Conservation (phyloP, 2,888 invertebrate species). For the Troilus luridus region DNA sequence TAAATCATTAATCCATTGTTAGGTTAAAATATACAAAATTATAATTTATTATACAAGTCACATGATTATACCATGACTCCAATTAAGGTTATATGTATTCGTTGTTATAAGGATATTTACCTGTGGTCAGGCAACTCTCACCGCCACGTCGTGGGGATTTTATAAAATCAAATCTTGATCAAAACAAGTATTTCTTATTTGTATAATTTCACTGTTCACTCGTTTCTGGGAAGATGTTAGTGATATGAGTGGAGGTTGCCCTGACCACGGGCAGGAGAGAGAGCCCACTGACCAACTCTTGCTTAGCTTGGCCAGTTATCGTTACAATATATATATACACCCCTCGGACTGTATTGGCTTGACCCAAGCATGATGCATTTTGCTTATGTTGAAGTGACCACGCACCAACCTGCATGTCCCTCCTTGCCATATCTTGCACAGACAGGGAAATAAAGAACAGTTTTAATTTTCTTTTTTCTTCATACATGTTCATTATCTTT, state of each 20-base stretch:
- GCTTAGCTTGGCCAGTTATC: constrained; percentile 54
- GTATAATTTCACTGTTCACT: neutral
- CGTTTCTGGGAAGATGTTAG: neutral
- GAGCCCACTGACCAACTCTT: constrained; percentile 56
- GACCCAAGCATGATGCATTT: constrained; percentile 56
- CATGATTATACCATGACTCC: constrained; percentile 54
- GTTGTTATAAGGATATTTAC: constrained; percentile 14
- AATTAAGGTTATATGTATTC: constrained; percentile 47
- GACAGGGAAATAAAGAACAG: constrained; percentile 59
- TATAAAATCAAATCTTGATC: constrained; percentile 25
- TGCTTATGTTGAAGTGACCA: constrained; percentile 24
- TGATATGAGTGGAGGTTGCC: neutral
- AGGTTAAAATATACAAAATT: constrained; percentile 54
- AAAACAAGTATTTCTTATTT: neutral
- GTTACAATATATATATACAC: constrained; percentile 49
- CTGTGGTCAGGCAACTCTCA: constrained; percentile 5
- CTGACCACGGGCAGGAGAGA: constrained; percentile 22
- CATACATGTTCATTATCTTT: constrained; percentile 41
- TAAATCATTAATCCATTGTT: constrained; percentile 56
- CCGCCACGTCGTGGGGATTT: constrained; percentile 1
- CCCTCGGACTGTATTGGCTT: constrained; percentile 52
- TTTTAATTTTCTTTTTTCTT: constrained; percentile 31
- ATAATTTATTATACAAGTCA: constrained; percentile 57
- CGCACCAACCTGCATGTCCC: constrained; percentile 57
- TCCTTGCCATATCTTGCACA: constrained; percentile 23